Evolutionary conservation across 2,797 vertebrate species (phyloP).

Genomic region (Gobionotothen gibberifrons): DNA sequence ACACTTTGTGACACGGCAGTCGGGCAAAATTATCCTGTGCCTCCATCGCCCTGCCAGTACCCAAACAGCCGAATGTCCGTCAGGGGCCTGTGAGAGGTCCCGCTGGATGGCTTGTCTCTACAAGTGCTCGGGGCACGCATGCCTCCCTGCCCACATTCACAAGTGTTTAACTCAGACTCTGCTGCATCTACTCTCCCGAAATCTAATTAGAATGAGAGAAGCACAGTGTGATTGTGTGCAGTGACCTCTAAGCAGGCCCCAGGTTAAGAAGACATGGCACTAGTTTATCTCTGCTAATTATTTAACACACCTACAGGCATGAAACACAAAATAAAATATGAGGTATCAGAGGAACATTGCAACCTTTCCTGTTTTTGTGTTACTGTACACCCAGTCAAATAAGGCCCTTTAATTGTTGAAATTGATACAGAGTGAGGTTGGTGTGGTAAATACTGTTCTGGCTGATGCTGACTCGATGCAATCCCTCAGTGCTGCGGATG

Average conservation of each 20-base stretch:
- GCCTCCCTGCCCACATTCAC: conserved; percentile 47
- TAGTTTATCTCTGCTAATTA: conserved; percentile 55
- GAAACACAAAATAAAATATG: conserved; percentile 29
- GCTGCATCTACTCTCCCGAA: conserved; percentile 45
- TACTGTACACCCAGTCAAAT: conserved; percentile 47
- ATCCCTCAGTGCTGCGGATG: conserved; percentile 70
- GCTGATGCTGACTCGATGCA: conserved; percentile 72
- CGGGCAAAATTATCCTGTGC: conserved; percentile 91
- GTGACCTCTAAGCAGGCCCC: conserved; percentile 61
- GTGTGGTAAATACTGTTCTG: conserved; percentile 67
- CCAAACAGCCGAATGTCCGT: conserved; percentile 85
- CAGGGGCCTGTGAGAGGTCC: conserved; percentile 79
- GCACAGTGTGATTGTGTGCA: conserved; percentile 50
- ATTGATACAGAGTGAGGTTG: conserved; percentile 59
- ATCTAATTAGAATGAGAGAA: conserved; percentile 57
- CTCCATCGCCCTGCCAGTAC: conserved; percentile 90
- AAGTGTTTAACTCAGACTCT: conserved; percentile 59
- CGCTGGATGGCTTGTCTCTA: conserved; percentile 63
- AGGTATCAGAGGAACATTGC: conserved; percentile 20
- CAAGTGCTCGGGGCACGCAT: conserved; percentile 56
- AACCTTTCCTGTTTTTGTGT: conserved; percentile 55
- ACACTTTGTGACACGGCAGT: conserved; percentile 94
- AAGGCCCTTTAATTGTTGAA: conserved; percentile 67
- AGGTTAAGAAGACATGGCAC: conserved; percentile 40
- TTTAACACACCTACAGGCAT: conserved; percentile 45